These are phyloP conservation scores for Hyla sarda DNA, from an alignment of 2,113 vertebrate genomes.

Conservation along the genomic window DNA sequence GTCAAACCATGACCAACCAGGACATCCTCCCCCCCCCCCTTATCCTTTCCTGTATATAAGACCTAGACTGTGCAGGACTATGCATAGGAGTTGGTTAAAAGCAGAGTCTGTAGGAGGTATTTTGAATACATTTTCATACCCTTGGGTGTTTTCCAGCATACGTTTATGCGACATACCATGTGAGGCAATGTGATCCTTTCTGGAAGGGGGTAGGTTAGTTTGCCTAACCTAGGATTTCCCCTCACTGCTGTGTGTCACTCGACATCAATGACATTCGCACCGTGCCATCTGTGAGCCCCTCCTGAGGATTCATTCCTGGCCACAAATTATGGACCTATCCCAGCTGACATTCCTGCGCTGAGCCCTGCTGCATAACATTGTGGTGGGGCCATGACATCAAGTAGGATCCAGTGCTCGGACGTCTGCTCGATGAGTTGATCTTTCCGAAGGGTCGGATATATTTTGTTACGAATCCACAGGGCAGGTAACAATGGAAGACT, in stretches of 20 bases:
- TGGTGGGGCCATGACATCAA: not conserved
- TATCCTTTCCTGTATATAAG: too few relatives aligned
- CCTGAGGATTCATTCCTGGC: not conserved
- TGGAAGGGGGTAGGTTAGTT: not conserved
- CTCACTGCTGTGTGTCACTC: conserved; percentile 16
- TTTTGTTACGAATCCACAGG: too few relatives aligned
- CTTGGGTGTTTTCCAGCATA: not conserved
- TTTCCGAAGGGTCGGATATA: too few relatives aligned
- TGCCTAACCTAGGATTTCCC: not conserved
- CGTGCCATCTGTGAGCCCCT: conserved; percentile 46
- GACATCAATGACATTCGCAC: not conserved
- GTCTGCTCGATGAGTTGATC: not conserved
- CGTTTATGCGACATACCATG: not conserved
- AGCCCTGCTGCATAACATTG: not conserved
- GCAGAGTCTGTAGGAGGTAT: not conserved
- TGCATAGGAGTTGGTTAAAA: not conserved
- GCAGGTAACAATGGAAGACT: too few relatives aligned
- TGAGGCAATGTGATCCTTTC: not conserved
- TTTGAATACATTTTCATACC: not conserved
- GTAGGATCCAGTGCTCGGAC: not conserved
- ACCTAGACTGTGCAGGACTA: too few relatives aligned
- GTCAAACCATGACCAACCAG: not conserved
- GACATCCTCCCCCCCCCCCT: too few relatives aligned
- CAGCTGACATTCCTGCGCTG: conserved; percentile 31
- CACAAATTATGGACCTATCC: not conserved